These are phyloP conservation scores for Catagonus wagneri DNA, from an alignment of 2,113 vertebrate species.

Conservation along the genomic window DNA sequence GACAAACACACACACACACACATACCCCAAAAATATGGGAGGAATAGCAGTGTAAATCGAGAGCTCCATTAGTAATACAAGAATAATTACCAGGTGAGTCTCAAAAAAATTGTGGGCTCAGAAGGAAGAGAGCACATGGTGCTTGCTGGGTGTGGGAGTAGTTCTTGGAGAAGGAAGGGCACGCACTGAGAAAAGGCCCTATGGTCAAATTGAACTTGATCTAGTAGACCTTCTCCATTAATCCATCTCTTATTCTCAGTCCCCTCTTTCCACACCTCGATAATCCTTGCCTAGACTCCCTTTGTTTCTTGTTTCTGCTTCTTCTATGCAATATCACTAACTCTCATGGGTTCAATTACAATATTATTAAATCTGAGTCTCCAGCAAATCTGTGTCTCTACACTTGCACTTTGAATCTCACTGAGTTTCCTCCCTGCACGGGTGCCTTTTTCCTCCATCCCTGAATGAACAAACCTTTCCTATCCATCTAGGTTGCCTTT, in stretches of 20 bases:
- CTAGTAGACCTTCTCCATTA: accelerated
- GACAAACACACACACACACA: too few relatives aligned
- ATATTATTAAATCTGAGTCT: background rate
- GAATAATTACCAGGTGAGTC: background rate
- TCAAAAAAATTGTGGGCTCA: background rate
- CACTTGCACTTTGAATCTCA: background rate
- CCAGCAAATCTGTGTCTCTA: background rate
- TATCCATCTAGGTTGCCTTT: too few relatives aligned
- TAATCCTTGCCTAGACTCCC: accelerated
- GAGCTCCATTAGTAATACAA: background rate
- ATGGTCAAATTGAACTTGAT: background rate
- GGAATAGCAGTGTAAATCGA: background rate
- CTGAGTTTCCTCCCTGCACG: background rate
- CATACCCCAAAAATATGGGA: background rate
- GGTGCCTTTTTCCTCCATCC: background rate
- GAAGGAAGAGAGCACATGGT: background rate
- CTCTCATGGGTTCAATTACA: background rate
- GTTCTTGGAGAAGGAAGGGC: background rate
- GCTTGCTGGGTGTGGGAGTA: background rate
- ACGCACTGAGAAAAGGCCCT: background rate
- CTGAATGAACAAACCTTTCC: background rate
- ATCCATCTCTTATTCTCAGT: background rate
- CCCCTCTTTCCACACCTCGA: background rate
- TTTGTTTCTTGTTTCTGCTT: background rate
- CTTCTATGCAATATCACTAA: background rate